A percentile compares a stretch with the other conserved stretches of the same genome.
These are phyloP conservation scores for Gambelia wislizenii DNA, from an alignment of 2,797 vertebrate species.

Conservation along the genomic window DNA sequence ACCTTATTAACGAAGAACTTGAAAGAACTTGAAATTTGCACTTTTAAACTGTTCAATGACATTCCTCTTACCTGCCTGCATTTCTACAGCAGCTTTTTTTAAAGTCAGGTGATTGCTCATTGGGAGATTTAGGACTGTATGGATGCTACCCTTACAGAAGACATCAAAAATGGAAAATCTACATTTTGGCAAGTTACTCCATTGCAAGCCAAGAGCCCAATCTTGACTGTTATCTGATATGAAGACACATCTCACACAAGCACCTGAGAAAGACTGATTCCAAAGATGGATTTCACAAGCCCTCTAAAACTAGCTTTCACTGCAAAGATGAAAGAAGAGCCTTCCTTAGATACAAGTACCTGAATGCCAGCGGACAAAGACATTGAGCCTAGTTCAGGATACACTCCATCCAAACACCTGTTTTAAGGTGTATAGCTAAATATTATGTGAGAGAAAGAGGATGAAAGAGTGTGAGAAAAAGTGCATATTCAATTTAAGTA, in stretches of 20 bases:
- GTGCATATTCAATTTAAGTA: neutral
- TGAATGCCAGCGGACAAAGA: neutral
- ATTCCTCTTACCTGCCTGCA: neutral
- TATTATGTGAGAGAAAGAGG: neutral
- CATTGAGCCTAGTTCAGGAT: neutral
- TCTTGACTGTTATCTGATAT: neutral
- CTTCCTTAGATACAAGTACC: neutral
- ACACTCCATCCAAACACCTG: neutral
- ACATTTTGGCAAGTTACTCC: neutral
- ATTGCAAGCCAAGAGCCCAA: neutral
- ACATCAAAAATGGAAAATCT: neutral
- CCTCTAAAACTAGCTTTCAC: neutral
- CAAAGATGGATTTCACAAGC: neutral
- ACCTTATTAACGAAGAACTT: neutral
- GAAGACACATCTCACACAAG: neutral
- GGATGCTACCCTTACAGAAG: neutral
- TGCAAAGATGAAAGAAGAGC: neutral
- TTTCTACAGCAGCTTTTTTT: neutral
- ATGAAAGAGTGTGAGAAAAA: too few species aligned
- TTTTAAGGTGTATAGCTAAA: neutral
- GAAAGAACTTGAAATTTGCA: conserved; percentile 1
- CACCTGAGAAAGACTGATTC: neutral
- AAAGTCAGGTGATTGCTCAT: neutral
- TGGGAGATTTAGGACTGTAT: neutral
- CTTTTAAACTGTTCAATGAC: neutral